Evolutionary conservation across 1,140 invertebrate species (phyloP), one percentile per base, ranked within the genome.

Genomic region (Zaprionus nigranus): DNA sequence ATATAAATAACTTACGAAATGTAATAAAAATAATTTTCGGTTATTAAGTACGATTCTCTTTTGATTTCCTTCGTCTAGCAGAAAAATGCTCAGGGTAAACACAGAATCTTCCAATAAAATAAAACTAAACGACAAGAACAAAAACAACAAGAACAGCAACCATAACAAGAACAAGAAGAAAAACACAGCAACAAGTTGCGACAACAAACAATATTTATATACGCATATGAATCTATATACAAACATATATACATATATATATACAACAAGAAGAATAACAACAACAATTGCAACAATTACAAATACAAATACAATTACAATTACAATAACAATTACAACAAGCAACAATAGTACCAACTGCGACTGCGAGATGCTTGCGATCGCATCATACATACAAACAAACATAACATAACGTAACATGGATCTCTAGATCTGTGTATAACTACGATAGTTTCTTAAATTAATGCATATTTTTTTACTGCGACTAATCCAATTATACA

Each of bases 101-200:
- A 82, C 86, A 88, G 78, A 92, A 81, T 90, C 82, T 91, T 87
- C 85, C 83, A 92, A 90, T 87, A 91, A 76, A 90, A 85, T 81
- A 75, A 80, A 90, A 90, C 78, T 87, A 88, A 83, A 72, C 9
- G 43, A 34, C 34, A 72, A 61, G 62, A 34, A 78, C 40, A 71
- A 38, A 20, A 57, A 15, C 57, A 81, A 49, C 57, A 81, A 49
- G 13, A 58, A 5, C 54, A 67, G 28, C 57, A 59, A 24, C 7
- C 60, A 38, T 36, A 64, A 63, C 38, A 66, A 66, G 56, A 75
- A 24, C 38, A 78, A 72, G 69, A 75, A 71, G 61, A 30, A 68
- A 38, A 65, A 61, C 34, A 64, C 57, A 54, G 22, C 65, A 79
- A 60, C 59, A 63, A 75, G 26, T 30, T 49, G 40, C 40, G 51